Conservation (phyloP, 2,888 invertebrate genomes). For the Idaea biselata region DNA sequence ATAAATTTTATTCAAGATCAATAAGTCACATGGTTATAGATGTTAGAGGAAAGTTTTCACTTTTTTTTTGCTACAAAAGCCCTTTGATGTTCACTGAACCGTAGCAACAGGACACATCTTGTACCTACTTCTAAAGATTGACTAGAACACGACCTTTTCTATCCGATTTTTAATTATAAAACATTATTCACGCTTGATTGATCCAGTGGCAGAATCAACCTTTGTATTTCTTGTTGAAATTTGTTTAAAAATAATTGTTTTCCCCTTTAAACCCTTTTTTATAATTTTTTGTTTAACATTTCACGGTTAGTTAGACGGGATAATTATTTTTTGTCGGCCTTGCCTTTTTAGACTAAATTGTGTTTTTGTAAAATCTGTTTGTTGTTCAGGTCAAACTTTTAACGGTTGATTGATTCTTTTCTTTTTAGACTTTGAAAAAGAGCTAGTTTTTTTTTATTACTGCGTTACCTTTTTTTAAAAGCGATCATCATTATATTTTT, state of each 20-base stretch:
- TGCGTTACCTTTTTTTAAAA: background rate
- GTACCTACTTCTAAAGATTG: slow-evolving; percentile 41
- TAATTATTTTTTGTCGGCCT: slow-evolving; percentile 62
- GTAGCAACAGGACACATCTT: slow-evolving; percentile 56
- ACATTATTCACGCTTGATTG: slow-evolving; percentile 72
- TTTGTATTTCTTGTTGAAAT: slow-evolving; percentile 67
- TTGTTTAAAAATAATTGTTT: slow-evolving; percentile 53
- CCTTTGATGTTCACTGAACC: slow-evolving; percentile 61
- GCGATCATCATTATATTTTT: too few relatives aligned
- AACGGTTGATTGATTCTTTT: slow-evolving; percentile 11
- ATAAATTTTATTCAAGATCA: too few relatives aligned
- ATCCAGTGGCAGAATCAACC: slow-evolving; percentile 62
- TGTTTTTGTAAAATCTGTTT: slow-evolving; percentile 22
- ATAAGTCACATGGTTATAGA: too few relatives aligned
- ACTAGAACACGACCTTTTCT: slow-evolving; percentile 54
- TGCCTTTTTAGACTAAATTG: slow-evolving; percentile 34
- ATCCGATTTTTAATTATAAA: slow-evolving; percentile 75
- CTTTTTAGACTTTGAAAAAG: background rate
- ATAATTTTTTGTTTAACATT: slow-evolving; percentile 58
- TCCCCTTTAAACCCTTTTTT: slow-evolving; percentile 45
- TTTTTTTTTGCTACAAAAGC: slow-evolving; percentile 25
- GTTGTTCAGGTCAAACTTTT: slow-evolving; percentile 16
- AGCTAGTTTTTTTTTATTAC: background rate
- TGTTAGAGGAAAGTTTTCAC: slow-evolving; percentile 22
- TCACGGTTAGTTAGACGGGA: slow-evolving; percentile 70